A percentile compares a stretch with the other conserved stretches of the same genome.
Conservation (phyloP, 2,888 invertebrate genomes). For the Sussaba pulchella region DNA sequence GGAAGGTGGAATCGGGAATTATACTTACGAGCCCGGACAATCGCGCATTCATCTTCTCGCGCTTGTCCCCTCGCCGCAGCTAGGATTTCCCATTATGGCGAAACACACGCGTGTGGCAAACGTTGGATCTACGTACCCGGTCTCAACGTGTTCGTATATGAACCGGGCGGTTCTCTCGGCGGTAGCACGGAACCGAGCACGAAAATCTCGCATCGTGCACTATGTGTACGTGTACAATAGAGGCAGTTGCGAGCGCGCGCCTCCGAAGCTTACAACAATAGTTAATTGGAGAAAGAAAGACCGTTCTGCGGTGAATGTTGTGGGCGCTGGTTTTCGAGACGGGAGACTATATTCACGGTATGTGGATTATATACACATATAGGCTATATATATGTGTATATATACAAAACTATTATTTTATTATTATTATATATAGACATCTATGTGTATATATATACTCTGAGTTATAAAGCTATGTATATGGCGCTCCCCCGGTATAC, state of each 20-base stretch:
- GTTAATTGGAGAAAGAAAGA: slow-evolving; percentile 68
- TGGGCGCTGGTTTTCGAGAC: slow-evolving; percentile 48
- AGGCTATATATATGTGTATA: background rate
- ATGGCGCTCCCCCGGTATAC: too few relatives aligned
- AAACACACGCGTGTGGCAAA: slow-evolving; percentile 58
- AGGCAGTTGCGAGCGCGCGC: slow-evolving; percentile 17
- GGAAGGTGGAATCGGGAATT: slow-evolving; percentile 44
- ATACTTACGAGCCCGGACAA: slow-evolving; percentile 67
- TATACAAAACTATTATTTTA: background rate
- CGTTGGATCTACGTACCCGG: slow-evolving; percentile 12
- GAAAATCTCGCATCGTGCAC: slow-evolving; percentile 12
- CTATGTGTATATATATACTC: too few relatives aligned
- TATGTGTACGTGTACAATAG: slow-evolving; percentile 27
- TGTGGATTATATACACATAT: background rate
- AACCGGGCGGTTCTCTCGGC: slow-evolving; percentile 36
- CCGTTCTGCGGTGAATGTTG: slow-evolving; percentile 40
- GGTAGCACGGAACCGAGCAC: slow-evolving; percentile 4
- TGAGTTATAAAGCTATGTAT: too few relatives aligned
- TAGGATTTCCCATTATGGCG: slow-evolving; percentile 65
- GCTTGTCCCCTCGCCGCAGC: slow-evolving; percentile 43
- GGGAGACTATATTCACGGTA: background rate
- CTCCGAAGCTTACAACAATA: slow-evolving; percentile 68
- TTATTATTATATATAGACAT: background rate
- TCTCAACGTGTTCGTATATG: slow-evolving; percentile 2
- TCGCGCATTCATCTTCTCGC: slow-evolving; percentile 73